A percentile compares a stretch with the other conserved stretches of the same genome.
Evolutionary conservation across 2,797 vertebrate species (phyloP).

Genomic region (Phoeniculus purpureus): DNA sequence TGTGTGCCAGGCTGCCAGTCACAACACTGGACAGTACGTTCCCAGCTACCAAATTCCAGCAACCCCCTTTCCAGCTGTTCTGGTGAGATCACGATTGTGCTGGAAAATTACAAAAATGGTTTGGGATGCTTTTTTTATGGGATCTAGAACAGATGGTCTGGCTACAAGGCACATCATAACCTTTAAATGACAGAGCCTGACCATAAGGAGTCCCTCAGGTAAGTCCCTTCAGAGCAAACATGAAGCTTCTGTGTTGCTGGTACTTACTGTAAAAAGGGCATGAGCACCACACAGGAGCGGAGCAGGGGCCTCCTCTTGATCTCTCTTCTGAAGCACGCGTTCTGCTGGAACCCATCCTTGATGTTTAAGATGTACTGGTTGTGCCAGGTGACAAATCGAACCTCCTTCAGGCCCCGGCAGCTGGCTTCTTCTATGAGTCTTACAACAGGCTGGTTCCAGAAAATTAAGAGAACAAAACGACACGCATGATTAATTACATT

Average conservation of each 20-base stretch:
- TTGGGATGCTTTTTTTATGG: not conserved
- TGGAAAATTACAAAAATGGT: not conserved
- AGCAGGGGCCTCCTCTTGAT: slow-evolving; percentile 94
- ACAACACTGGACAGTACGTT: slow-evolving; percentile 75
- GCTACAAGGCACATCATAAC: not conserved
- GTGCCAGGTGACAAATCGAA: slow-evolving; percentile 95
- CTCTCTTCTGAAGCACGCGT: slow-evolving; percentile 91
- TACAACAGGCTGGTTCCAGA: slow-evolving; percentile 86
- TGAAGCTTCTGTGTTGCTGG: not conserved
- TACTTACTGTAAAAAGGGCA: slow-evolving; percentile 92
- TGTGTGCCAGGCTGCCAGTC: slow-evolving; percentile 70
- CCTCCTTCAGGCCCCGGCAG: slow-evolving; percentile 91
- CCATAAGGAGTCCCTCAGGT: not conserved
- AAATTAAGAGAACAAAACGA: not conserved
- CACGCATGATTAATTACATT: not conserved
- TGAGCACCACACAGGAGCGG: slow-evolving; percentile 89
- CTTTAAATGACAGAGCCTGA: not conserved
- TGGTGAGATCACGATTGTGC: slow-evolving; percentile 51
- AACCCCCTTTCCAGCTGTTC: slow-evolving; percentile 62
- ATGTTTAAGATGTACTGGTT: slow-evolving; percentile 97
- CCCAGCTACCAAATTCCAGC: slow-evolving; percentile 41
- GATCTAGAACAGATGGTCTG: not conserved
- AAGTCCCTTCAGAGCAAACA: rapidly evolving
- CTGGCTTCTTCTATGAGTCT: slow-evolving; percentile 94
- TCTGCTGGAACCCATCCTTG: slow-evolving; percentile 93